phyloP scores from a whole-genome alignment of 2,113 vertebrate genomes.

The Cynopterus brachyotis region DNA sequence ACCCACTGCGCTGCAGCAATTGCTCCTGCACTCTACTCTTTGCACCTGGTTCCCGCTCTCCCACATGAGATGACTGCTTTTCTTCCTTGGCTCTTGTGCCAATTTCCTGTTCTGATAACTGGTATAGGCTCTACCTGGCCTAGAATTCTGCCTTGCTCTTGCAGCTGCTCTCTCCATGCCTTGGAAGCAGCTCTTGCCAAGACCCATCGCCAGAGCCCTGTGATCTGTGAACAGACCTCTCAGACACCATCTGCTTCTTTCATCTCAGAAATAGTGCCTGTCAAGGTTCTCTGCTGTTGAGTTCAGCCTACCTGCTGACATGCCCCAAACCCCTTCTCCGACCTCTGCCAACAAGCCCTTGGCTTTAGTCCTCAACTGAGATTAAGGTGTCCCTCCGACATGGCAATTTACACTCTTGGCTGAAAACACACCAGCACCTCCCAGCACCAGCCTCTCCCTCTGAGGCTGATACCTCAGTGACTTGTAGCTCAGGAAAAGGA shows the following conservation, averaged over 20 bases:
- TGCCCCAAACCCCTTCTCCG: neutral
- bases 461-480: neutral
- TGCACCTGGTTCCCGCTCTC: neutral
- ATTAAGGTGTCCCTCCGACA: neutral
- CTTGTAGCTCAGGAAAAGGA: neutral
- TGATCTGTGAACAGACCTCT: neutral
- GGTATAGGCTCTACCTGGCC: neutral
- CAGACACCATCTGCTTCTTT: slow-evolving; percentile 24
- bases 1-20: neutral
- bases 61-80: neutral
- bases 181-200: neutral
- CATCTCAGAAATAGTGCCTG: neutral
- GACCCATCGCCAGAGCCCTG: neutral
- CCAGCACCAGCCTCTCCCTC: neutral
- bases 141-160: neutral
- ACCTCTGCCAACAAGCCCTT: neutral
- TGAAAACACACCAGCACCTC: neutral
- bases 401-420: neutral
- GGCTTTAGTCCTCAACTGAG: neutral
- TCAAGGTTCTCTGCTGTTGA: neutral
- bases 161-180: neutral
- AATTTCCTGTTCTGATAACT: neutral
- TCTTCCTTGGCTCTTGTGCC: neutral
- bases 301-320: neutral
- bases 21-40: neutral